Conservation (phyloP, 2,113 vertebrate species). For the Regulus satrapa region DNA sequence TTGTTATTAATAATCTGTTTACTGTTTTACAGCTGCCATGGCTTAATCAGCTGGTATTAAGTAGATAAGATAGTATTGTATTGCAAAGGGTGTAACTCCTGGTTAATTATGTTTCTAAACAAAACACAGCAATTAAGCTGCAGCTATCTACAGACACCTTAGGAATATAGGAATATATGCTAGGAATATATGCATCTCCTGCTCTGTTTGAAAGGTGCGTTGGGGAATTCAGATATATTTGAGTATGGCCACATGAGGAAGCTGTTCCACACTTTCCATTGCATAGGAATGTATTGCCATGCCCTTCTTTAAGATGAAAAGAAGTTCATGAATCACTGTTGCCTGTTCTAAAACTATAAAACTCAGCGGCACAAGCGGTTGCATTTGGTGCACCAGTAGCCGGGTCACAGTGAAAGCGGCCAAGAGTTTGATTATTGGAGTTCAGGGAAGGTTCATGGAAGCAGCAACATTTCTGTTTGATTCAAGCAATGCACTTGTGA, state of each 20-base stretch:
- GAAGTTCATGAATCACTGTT: neutral
- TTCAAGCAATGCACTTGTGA: conserved; percentile 74
- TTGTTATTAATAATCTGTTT: conserved; percentile 69
- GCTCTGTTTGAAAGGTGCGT: neutral
- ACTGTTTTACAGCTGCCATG: conserved; percentile 34
- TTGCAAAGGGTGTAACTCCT: conserved; percentile 21
- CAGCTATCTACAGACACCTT: conserved; percentile 22
- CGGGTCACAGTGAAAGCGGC: conserved; percentile 58
- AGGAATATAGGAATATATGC: conserved; percentile 12
- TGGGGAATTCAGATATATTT: neutral
- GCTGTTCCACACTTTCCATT: neutral
- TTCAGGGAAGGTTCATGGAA: conserved; percentile 77
- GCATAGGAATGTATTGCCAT: neutral
- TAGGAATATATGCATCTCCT: neutral
- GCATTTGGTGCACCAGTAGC: conserved; percentile 42
- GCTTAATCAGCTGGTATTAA: conserved; percentile 67
- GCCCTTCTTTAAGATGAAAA: neutral
- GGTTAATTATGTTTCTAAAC: conserved; percentile 69
- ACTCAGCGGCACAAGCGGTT: neutral
- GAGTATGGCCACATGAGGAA: neutral
- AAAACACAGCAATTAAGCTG: conserved; percentile 49
- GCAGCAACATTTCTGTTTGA: conserved; percentile 74
- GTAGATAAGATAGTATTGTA: conserved; percentile 67
- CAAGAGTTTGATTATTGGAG: conserved; percentile 75
- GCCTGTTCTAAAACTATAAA: conserved; percentile 24